phyloP scores from a whole-genome alignment of 2,797 vertebrate genomes.

The Gallinago stenura region DNA sequence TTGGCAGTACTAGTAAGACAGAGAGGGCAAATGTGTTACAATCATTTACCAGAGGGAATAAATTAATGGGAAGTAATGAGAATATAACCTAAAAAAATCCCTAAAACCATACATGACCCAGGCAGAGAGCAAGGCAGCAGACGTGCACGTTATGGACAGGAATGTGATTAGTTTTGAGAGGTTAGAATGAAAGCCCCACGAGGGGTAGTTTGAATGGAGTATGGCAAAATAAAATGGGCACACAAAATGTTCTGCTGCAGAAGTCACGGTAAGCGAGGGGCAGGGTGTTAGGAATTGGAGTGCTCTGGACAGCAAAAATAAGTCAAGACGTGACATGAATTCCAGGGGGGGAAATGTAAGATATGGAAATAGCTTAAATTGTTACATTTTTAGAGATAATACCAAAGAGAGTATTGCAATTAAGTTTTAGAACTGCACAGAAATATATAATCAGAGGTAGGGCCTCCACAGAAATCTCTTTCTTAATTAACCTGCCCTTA shows the following conservation, averaged over 20 bases:
- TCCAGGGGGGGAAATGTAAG: background rate
- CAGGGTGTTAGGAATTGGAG: background rate
- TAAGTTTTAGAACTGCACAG: background rate
- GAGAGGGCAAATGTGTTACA: background rate
- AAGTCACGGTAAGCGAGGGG: background rate
- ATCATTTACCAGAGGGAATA: background rate
- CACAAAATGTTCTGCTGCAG: background rate
- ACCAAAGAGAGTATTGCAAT: background rate
- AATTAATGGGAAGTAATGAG: background rate
- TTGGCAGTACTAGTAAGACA: background rate
- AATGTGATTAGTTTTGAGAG: slow-evolving; percentile 23
- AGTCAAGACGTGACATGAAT: background rate
- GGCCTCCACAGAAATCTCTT: background rate
- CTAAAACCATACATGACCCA: background rate
- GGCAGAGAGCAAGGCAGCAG: background rate
- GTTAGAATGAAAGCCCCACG: background rate
- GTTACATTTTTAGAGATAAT: background rate
- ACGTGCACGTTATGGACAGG: background rate
- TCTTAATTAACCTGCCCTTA: background rate
- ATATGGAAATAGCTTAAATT: background rate
- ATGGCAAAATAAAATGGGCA: background rate
- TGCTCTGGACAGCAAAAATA: background rate
- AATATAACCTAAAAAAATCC: slow-evolving; percentile 9
- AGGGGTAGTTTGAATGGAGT: background rate
- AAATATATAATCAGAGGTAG: background rate